Conservation (phyloP, 1,140 invertebrate species). For the Drosophila sucinea region DNA sequence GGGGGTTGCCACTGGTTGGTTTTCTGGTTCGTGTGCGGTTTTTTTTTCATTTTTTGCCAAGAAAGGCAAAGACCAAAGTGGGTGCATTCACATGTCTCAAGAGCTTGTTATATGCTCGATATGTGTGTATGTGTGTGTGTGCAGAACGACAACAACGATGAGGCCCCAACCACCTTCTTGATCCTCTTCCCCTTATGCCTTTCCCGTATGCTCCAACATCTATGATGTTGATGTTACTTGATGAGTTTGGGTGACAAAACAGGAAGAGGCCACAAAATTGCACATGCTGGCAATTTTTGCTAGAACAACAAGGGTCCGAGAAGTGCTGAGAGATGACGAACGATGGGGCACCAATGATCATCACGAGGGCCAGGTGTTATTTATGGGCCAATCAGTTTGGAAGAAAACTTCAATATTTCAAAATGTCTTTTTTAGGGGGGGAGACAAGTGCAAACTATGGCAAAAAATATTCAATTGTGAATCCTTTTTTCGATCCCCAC, state of each 20-base stretch:
- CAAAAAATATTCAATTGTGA: neutral
- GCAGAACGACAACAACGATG: slow-evolving; percentile 33
- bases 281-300: slow-evolving; percentile 74
- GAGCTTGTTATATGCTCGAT: slow-evolving; percentile 83
- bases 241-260: slow-evolving; percentile 77
- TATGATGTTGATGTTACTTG: slow-evolving; percentile 65
- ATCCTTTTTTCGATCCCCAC: too few species aligned
- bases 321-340: neutral
- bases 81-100: slow-evolving; percentile 83
- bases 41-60: slow-evolving; percentile 7
- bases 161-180: neutral
- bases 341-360: neutral
- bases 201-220: slow-evolving; percentile 14
- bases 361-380: slow-evolving; percentile 38
- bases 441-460: neutral
- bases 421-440: neutral
- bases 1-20: slow-evolving; percentile 50
- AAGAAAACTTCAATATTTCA: too few species aligned
- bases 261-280: slow-evolving; percentile 79
- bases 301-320: slow-evolving; percentile 34
- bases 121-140: slow-evolving; percentile 37
- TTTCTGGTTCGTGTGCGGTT: slow-evolving; percentile 54
- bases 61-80: slow-evolving; percentile 74
- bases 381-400: slow-evolving; percentile 33
- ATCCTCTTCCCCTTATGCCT: slow-evolving; percentile 5